Conservation (phyloP, 2,888 invertebrate genomes). For the Nymphalis urticae region DNA sequence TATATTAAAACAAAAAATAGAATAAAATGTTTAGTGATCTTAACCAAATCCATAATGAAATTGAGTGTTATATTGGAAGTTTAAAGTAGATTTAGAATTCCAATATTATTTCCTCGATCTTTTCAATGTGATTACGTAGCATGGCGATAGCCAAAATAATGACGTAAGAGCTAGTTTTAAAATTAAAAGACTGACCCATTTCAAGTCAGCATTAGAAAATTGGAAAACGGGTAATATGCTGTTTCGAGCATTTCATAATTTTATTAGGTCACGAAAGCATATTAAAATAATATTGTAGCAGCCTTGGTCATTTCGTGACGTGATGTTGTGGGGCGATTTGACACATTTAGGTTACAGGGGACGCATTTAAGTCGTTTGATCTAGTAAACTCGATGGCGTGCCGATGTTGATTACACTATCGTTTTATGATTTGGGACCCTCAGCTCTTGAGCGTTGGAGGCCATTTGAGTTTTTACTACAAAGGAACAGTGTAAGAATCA, state of each 20-base stretch:
- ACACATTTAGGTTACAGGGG: constrained; percentile 42
- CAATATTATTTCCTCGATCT: no score
- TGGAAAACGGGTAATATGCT: neutral
- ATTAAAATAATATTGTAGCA: constrained; percentile 27
- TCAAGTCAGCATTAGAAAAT: constrained; percentile 2
- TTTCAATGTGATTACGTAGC: no score
- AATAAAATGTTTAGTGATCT: no score
- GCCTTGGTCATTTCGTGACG: constrained; percentile 21
- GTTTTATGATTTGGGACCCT: constrained; percentile 30
- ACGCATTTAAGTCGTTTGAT: constrained; percentile 42
- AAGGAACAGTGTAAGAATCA: neutral
- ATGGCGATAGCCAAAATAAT: neutral
- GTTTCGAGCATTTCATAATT: constrained; percentile 16
- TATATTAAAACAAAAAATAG: no score
- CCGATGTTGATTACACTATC: constrained; percentile 34
- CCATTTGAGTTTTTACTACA: constrained; percentile 17
- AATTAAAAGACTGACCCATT: neutral
- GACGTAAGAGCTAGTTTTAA: neutral
- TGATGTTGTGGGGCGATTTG: constrained; percentile 39
- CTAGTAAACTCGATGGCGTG: constrained; percentile 33
- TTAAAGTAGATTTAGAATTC: no score
- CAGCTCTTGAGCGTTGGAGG: constrained; percentile 21
- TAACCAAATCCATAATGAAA: no score
- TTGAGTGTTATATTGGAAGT: no score
- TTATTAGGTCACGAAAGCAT: constrained; percentile 32